Percentiles rank a stretch among this genome's conserved stretches.
Conservation (phyloP, 2,113 vertebrate species). For the Chloropsis hardwickii region DNA sequence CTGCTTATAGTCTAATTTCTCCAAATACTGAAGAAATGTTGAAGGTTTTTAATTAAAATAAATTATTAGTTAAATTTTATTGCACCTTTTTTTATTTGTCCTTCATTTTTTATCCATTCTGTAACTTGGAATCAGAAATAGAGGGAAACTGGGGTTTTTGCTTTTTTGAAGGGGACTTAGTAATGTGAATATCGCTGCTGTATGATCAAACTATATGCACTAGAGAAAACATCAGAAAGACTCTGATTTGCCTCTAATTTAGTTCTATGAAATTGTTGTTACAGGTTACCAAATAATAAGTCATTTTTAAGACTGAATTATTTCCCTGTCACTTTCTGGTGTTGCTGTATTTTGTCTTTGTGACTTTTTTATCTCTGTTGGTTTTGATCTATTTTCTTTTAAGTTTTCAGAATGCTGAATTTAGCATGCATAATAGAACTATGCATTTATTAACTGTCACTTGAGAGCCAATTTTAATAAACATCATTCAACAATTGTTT, state of each 20-base stretch:
- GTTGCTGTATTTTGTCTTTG: conserved; percentile 62
- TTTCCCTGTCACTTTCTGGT: conserved; percentile 37
- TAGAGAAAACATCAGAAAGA: conserved; percentile 13
- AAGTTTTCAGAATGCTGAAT: conserved; percentile 56
- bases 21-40: neutral
- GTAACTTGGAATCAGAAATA: conserved; percentile 6
- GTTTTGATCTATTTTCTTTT: conserved; percentile 70
- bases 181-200: neutral
- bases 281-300: conserved; percentile 34
- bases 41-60: neutral
- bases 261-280: conserved; percentile 44
- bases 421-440: conserved; percentile 62
- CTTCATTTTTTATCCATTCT: conserved; percentile 38
- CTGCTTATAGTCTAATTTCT: neutral
- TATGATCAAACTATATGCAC: neutral
- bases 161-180: neutral
- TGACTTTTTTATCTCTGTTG: conserved; percentile 51
- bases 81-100: neutral
- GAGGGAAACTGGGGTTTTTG: neutral
- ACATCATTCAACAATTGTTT: conserved; percentile 56
- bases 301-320: conserved; percentile 53
- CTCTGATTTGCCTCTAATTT: conserved; percentile 52
- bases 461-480: conserved; percentile 68
- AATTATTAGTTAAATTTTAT: neutral
- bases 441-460: conserved; percentile 64